phyloP scores from a whole-genome alignment of 2,888 invertebrate species.

The Tetranychus piercei region DNA sequence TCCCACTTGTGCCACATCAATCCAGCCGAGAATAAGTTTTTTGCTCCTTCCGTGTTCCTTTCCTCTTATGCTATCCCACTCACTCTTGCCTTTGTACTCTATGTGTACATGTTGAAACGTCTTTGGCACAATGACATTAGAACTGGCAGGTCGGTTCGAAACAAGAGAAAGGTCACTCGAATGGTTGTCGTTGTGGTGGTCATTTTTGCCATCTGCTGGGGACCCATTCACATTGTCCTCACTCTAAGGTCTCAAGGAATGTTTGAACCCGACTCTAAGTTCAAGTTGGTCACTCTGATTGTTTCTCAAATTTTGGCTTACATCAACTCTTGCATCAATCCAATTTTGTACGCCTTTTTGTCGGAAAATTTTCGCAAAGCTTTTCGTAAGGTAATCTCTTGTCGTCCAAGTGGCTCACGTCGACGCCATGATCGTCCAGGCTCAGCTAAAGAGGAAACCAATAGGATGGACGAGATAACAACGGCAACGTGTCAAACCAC shows the following conservation, averaged over 20 bases:
- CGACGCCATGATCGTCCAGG: neutral
- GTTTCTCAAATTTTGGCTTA: slow-evolving; percentile 42
- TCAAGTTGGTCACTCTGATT: slow-evolving; percentile 3
- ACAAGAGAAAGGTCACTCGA: slow-evolving; percentile 69
- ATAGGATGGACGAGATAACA: slow-evolving; percentile 2
- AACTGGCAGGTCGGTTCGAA: slow-evolving; percentile 53
- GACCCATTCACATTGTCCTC: slow-evolving; percentile 54
- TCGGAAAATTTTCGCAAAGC: slow-evolving; percentile 85
- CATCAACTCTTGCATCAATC: slow-evolving; percentile 84
- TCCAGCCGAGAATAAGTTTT: slow-evolving; percentile 39
- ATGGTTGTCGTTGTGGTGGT: slow-evolving; percentile 79
- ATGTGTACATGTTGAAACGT: slow-evolving; percentile 68
- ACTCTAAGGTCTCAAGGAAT: slow-evolving; percentile 28
- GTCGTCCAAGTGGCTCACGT: slow-evolving; percentile 16
- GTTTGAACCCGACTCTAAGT: neutral
- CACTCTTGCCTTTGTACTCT: slow-evolving; percentile 63
- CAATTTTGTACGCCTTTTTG: slow-evolving; percentile 77
- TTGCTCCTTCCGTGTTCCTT: slow-evolving; percentile 51
- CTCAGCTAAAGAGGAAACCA: neutral
- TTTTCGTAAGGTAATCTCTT: slow-evolving; percentile 40
- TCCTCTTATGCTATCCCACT: slow-evolving; percentile 74
- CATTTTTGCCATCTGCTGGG: slow-evolving; percentile 82
- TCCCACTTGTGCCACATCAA: slow-evolving; percentile 47
- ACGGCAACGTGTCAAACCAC: slow-evolving; percentile 5
- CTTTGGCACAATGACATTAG: slow-evolving; percentile 59